phyloP scores from a whole-genome alignment of 2,797 vertebrate species.

The Champsocephalus esox region DNA sequence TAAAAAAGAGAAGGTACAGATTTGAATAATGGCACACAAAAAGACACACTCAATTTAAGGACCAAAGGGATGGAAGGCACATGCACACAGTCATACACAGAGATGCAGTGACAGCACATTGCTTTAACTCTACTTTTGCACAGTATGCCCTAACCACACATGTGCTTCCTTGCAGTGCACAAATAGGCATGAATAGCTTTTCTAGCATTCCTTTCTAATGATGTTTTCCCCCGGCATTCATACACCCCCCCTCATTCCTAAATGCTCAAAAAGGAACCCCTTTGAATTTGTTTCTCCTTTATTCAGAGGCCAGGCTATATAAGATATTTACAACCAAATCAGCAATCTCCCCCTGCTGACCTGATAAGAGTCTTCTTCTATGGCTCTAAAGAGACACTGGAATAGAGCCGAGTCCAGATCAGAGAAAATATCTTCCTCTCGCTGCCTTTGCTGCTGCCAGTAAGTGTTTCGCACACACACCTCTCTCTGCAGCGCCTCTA shows the following conservation, averaged over 20 bases:
- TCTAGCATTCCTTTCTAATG: constrained; percentile 15
- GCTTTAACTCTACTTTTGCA: not conserved
- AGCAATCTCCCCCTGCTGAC: constrained; percentile 41
- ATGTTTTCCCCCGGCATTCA: constrained; percentile 1
- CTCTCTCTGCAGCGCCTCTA: constrained; percentile 86
- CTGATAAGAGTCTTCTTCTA: constrained; percentile 60
- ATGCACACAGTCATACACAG: not conserved
- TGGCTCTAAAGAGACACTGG: constrained; percentile 62
- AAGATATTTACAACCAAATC: constrained; percentile 27
- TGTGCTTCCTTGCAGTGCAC: constrained; percentile 1
- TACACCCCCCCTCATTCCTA: constrained; percentile 5
- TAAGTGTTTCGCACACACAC: constrained; percentile 76
- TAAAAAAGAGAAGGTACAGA: not conserved
- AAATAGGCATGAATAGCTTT: constrained; percentile 17
- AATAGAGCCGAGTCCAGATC: constrained; percentile 78
- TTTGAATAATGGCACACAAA: constrained; percentile 25
- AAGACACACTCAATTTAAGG: not conserved
- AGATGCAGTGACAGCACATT: not conserved
- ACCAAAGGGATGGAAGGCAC: not conserved
- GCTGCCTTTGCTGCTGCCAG: constrained; percentile 85
- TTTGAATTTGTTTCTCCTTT: constrained; percentile 15
- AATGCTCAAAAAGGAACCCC: constrained; percentile 21
- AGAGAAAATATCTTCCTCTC: constrained; percentile 83
- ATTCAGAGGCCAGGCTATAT: not conserved
- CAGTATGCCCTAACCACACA: not conserved